These are phyloP conservation scores for Cecidostiba fungosa DNA, from an alignment of 2,888 invertebrate species.

Conservation along the genomic window DNA sequence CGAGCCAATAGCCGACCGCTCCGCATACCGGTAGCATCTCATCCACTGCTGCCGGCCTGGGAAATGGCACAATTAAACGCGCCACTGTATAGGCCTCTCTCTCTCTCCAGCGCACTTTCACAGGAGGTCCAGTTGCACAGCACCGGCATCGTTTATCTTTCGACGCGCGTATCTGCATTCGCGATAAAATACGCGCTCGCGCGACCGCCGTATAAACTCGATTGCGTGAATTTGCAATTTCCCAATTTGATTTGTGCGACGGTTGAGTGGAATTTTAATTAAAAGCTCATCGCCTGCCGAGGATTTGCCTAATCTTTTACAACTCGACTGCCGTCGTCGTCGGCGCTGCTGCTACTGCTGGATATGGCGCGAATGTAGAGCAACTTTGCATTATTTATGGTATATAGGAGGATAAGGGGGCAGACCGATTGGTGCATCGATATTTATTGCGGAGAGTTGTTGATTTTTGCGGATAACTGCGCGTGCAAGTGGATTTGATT, in stretches of 20 bases:
- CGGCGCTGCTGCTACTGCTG: neutral
- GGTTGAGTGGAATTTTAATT: constrained; percentile 50
- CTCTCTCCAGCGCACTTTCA: neutral
- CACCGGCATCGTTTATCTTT: constrained; percentile 36
- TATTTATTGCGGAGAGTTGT: constrained; percentile 15
- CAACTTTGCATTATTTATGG: constrained; percentile 58
- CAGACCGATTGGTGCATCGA: neutral
- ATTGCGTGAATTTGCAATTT: constrained; percentile 60
- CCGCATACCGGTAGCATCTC: neutral
- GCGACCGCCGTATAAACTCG: constrained; percentile 40
- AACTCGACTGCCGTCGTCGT: neutral
- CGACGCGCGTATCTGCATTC: constrained; percentile 41
- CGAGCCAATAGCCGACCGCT: neutral
- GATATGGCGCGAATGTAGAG: neutral
- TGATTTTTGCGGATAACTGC: neutral
- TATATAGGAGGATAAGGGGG: neutral
- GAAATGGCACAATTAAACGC: constrained; percentile 19
- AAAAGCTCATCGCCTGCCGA: constrained; percentile 28
- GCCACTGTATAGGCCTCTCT: neutral
- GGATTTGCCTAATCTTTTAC: constrained; percentile 60
- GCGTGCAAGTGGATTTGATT: neutral
- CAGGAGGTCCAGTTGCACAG: neutral
- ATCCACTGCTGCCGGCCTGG: constrained; percentile 9
- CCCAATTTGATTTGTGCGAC: constrained; percentile 55
- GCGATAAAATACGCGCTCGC: constrained; percentile 45